phyloP scores from a whole-genome alignment of 2,888 invertebrate species.

The Periphyllus acericola region DNA sequence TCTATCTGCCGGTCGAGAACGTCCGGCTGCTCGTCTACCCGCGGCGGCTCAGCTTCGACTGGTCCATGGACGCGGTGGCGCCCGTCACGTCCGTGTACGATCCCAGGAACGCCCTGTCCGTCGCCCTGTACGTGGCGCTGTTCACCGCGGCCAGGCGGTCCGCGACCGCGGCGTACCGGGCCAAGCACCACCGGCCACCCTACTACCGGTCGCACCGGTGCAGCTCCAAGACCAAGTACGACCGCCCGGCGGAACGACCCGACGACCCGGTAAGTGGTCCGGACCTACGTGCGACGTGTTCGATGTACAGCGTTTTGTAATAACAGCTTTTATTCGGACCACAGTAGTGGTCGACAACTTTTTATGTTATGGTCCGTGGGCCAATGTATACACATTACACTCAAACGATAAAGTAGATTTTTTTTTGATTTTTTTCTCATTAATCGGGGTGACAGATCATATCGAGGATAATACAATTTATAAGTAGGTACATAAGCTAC shows the following conservation, averaged over 20 bases:
- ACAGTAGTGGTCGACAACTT: too few relatives aligned
- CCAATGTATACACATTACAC: too few relatives aligned
- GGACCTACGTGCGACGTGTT: too few relatives aligned
- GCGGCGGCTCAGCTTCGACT: constrained; percentile 91
- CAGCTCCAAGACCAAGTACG: constrained; percentile 38
- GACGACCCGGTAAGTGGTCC: constrained; percentile 36
- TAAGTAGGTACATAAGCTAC: too few relatives aligned
- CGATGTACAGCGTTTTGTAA: too few relatives aligned
- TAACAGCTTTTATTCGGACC: too few relatives aligned
- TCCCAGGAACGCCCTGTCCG: constrained; percentile 79
- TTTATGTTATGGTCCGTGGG: too few relatives aligned
- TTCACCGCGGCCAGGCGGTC: constrained; percentile 42
- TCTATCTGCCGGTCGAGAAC: constrained; percentile 91
- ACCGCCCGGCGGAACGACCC: background rate
- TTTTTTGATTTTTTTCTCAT: background rate
- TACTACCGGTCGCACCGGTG: constrained; percentile 17
- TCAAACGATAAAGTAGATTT: too few relatives aligned
- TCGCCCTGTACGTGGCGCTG: constrained; percentile 76
- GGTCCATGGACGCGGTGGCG: constrained; percentile 98
- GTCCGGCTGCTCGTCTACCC: constrained; percentile 88
- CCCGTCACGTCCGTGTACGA: constrained; percentile 83
- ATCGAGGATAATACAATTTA: too few relatives aligned
- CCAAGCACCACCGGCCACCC: background rate
- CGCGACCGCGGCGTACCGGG: background rate
- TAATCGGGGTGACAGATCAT: too few relatives aligned